These are phyloP conservation scores for Mus spicilegus DNA, from an alignment of 2,113 vertebrate genomes.

Conservation along the genomic window DNA sequence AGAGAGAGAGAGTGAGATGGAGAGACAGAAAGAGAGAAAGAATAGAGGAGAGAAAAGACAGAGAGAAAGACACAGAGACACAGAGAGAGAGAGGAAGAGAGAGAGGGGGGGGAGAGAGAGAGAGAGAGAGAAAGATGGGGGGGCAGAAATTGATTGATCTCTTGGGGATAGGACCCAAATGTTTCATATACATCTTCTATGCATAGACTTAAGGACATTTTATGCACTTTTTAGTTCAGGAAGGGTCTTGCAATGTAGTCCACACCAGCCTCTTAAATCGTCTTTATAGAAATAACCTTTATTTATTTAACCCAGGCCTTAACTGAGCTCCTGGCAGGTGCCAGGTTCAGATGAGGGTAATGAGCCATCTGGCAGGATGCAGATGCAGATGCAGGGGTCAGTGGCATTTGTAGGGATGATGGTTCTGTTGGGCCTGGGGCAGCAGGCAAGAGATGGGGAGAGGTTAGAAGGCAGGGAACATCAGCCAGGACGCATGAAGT, in stretches of 20 bases:
- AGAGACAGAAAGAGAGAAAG: too few relatives aligned
- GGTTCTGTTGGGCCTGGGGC: background rate
- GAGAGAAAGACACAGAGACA: too few relatives aligned
- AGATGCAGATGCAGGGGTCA: background rate
- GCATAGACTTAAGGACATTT: background rate
- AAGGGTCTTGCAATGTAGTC: background rate
- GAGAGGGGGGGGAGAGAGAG: too few relatives aligned
- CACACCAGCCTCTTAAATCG: background rate
- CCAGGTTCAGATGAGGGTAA: background rate
- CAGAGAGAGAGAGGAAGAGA: too few relatives aligned
- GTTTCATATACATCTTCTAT: background rate
- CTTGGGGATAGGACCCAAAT: background rate
- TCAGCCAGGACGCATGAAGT: background rate
- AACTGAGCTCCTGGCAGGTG: background rate
- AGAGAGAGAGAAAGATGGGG: too few relatives aligned
- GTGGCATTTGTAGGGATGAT: background rate
- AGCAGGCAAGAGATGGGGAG: background rate
- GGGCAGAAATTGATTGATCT: too few relatives aligned
- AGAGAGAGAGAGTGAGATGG: too few relatives aligned
- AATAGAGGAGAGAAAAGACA: too few relatives aligned
- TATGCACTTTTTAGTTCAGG: background rate
- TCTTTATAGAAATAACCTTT: slow-evolving; percentile 23
- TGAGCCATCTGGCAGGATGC: background rate
- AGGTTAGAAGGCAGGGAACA: background rate
- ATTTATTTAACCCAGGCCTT: background rate